These are phyloP conservation scores for Cepaea hortensis DNA, from an alignment of 2,888 invertebrate species.

Conservation along the genomic window DNA sequence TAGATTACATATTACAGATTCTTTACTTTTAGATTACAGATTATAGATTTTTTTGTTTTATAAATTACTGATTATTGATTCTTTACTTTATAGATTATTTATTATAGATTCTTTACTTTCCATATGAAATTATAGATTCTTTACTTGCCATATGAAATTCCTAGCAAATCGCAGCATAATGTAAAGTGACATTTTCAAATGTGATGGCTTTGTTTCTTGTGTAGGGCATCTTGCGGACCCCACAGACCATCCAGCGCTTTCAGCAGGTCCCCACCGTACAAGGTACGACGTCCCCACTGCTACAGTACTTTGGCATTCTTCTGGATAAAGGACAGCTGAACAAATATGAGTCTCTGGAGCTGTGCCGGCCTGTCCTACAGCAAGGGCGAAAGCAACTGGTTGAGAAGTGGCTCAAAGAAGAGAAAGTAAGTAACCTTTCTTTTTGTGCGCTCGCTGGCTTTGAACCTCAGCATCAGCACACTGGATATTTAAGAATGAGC, in stretches of 20 bases:
- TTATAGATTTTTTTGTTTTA: too few relatives aligned
- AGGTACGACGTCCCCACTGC: constrained; percentile 94
- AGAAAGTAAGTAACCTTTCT: constrained; percentile 80
- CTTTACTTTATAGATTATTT: too few relatives aligned
- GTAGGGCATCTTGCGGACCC: constrained; percentile 94
- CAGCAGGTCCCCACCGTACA: constrained; percentile 96
- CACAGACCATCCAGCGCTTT: constrained; percentile 98
- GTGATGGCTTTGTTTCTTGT: neutral
- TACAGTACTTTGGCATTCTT: constrained; percentile 99
- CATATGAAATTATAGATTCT: too few relatives aligned
- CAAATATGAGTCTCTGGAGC: constrained; percentile 97
- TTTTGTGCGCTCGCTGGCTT: too few relatives aligned
- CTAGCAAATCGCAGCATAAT: too few relatives aligned
- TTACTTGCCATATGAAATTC: too few relatives aligned
- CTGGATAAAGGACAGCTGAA: constrained; percentile 98
- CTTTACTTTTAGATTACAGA: too few relatives aligned
- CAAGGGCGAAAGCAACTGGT: constrained; percentile 96
- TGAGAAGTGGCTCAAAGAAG: constrained; percentile 99
- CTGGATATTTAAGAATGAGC: too few relatives aligned
- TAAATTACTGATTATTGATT: too few relatives aligned
- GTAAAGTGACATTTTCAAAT: neutral
- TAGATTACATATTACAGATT: too few relatives aligned
- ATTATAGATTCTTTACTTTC: neutral
- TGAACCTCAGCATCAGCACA: too few relatives aligned
- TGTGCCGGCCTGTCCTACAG: constrained; percentile 96